phyloP scores from a whole-genome alignment of 1,140 invertebrate genomes.

The Tetraneura akinire region DNA sequence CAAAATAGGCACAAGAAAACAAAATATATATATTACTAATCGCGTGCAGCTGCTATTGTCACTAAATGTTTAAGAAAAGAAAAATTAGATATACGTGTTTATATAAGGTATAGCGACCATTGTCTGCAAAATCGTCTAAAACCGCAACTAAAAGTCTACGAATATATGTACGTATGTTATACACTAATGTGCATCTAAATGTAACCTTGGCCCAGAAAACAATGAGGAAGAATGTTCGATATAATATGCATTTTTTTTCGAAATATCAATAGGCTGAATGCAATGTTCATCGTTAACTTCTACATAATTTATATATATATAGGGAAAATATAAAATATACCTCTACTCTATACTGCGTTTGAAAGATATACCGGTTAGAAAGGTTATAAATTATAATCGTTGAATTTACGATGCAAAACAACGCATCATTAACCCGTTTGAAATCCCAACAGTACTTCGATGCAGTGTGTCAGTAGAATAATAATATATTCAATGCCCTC shows the following conservation, averaged over 20 bases:
- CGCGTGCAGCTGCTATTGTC: too few relatives aligned
- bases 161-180: too few relatives aligned
- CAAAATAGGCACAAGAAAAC: too few relatives aligned
- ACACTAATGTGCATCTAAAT: too few relatives aligned
- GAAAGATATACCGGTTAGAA: slow-evolving; percentile 38
- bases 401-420: neutral
- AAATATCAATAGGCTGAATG: neutral
- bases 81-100: too few relatives aligned
- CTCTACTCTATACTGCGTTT: neutral
- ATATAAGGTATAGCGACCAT: too few relatives aligned
- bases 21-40: too few relatives aligned
- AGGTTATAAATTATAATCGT: neutral
- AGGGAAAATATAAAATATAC: neutral
- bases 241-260: neutral
- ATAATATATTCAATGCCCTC: slow-evolving; percentile 5
- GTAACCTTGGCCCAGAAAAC: neutral
- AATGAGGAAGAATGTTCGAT: neutral
- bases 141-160: too few relatives aligned
- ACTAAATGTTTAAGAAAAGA: too few relatives aligned
- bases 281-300: neutral
- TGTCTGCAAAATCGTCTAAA: too few relatives aligned
- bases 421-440: slow-evolving; percentile 32
- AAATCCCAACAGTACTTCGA: neutral
- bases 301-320: neutral
- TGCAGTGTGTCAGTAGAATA: slow-evolving; percentile 29